phyloP scores from a whole-genome alignment of 2,113 vertebrate species.

The Acinonyx jubatus region DNA sequence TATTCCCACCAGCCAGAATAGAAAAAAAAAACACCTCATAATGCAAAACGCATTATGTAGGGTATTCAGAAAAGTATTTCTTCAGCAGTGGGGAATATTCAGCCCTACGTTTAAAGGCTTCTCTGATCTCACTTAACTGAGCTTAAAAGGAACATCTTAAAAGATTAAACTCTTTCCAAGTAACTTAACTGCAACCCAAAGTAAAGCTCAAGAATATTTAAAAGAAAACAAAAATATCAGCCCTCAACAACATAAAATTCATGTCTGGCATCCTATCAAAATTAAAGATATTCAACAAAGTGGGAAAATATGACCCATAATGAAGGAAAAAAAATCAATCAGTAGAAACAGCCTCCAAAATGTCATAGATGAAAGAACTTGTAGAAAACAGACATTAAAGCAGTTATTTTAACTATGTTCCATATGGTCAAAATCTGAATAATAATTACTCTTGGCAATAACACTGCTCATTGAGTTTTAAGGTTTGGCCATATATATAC shows the following conservation, averaged over 20 bases:
- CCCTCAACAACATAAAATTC: neutral
- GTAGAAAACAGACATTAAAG: constrained; percentile 49
- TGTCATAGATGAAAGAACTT: constrained; percentile 24
- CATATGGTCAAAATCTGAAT: constrained; percentile 43
- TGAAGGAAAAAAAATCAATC: constrained; percentile 14
- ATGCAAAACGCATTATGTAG: neutral
- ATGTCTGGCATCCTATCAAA: neutral
- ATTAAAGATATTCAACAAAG: neutral
- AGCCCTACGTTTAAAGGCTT: neutral
- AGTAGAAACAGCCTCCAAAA: constrained; percentile 36
- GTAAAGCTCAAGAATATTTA: constrained; percentile 6
- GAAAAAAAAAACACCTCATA: neutral
- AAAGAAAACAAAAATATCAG: neutral
- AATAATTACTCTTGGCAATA: constrained; percentile 54
- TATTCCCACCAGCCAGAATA: neutral
- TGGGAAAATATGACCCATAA: neutral
- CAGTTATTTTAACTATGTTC: constrained; percentile 41
- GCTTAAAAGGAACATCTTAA: neutral
- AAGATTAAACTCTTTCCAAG: neutral
- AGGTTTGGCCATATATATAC: neutral
- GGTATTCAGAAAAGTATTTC: neutral
- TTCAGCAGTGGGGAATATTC: neutral
- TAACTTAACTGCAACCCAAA: neutral
- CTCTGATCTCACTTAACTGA: neutral
- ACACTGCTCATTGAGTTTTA: constrained; percentile 19